phyloP scores from a whole-genome alignment of 1,140 invertebrate species.

The Apis dorsata region DNA sequence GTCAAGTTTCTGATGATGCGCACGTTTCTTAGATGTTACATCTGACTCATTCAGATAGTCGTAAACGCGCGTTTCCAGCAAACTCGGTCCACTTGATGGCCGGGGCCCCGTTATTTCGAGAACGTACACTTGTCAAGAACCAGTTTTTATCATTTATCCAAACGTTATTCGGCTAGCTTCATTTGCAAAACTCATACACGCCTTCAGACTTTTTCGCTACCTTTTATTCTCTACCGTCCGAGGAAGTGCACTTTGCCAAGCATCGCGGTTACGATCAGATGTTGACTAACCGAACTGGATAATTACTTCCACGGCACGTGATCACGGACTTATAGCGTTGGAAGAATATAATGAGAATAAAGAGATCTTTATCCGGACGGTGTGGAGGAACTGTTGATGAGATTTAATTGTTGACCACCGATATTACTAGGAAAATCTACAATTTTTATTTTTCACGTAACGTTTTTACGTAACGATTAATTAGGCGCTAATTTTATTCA shows the following conservation, averaged over 20 bases:
- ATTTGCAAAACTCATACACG: slow-evolving; percentile 50
- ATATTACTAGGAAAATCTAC: background rate
- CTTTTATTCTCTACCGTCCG: slow-evolving; percentile 17
- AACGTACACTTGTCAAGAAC: slow-evolving; percentile 42
- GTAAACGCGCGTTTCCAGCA: slow-evolving; percentile 41
- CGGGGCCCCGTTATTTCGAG: slow-evolving; percentile 60
- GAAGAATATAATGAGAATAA: slow-evolving; percentile 33
- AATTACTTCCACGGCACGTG: slow-evolving; percentile 58
- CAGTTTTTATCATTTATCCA: slow-evolving; percentile 64
- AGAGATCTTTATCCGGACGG: slow-evolving; percentile 19
- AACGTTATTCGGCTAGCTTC: slow-evolving; percentile 59
- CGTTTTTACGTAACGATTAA: background rate
- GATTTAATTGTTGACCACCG: background rate
- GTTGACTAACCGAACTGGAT: slow-evolving; percentile 39
- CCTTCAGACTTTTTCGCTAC: background rate
- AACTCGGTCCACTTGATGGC: slow-evolving; percentile 31
- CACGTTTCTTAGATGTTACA: background rate
- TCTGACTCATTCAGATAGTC: slow-evolving; percentile 37
- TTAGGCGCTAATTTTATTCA: background rate
- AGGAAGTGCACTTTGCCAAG: slow-evolving; percentile 29
- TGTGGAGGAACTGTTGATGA: background rate
- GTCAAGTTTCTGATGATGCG: slow-evolving; percentile 18
- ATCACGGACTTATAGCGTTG: slow-evolving; percentile 29
- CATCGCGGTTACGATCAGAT: slow-evolving; percentile 50
- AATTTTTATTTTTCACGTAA: background rate